These are phyloP conservation scores for Osmerus eperlanus DNA, from an alignment of 2,113 vertebrate genomes.

Conservation along the genomic window DNA sequence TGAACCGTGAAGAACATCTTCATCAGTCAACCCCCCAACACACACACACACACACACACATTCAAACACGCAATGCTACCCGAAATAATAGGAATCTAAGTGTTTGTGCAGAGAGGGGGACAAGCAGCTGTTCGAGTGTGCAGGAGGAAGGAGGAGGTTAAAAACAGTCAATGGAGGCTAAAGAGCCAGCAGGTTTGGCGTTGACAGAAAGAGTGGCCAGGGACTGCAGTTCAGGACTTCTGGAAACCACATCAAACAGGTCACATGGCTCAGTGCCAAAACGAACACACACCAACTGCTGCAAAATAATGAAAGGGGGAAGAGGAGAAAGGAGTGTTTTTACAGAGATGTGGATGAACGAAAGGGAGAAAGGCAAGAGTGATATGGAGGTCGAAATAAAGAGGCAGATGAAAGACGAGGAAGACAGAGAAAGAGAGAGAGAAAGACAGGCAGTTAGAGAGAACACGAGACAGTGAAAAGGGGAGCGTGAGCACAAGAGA, in stretches of 20 bases:
- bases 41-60: slow-evolving; percentile 43
- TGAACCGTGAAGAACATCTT: not conserved
- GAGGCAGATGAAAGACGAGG: slow-evolving; percentile 1
- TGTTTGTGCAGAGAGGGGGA: slow-evolving; percentile 53
- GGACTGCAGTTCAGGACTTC: slow-evolving; percentile 74
- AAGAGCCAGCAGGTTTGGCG: slow-evolving; percentile 76
- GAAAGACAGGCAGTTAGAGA: not conserved
- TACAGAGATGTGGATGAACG: slow-evolving; percentile 3
- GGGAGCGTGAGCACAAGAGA: not conserved
- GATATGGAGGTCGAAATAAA: slow-evolving; percentile 32
- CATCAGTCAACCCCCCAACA: not conserved
- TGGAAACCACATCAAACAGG: slow-evolving; percentile 80
- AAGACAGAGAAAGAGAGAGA: not conserved
- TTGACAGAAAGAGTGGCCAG: slow-evolving; percentile 77
- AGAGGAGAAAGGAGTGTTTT: not conserved
- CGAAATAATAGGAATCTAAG: slow-evolving; percentile 62
- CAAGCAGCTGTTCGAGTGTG: slow-evolving; percentile 70
- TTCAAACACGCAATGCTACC: slow-evolving; percentile 48
- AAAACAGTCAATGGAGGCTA: slow-evolving; percentile 81
- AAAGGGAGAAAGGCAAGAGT: slow-evolving; percentile 26
- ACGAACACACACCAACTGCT: slow-evolving; percentile 73
- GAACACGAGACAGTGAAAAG: not conserved
- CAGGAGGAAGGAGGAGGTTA: slow-evolving; percentile 74
- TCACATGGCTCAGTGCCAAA: slow-evolving; percentile 66
- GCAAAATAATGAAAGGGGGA: slow-evolving; percentile 38